Evolutionary conservation across 2,888 invertebrate species (phyloP), one percentile per base, ranked within the genome.

Genomic region (Chromoteleia sp.): DNA sequence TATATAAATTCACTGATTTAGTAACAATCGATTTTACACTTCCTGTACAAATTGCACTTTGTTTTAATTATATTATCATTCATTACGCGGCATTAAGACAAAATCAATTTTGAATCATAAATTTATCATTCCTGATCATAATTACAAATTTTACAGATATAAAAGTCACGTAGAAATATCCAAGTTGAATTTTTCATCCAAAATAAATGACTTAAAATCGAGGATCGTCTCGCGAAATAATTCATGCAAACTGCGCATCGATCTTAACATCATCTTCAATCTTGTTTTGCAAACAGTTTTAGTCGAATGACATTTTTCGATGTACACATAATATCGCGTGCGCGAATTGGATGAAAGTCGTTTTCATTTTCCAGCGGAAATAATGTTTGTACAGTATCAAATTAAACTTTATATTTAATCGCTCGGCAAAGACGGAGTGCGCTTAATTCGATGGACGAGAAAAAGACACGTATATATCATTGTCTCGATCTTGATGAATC

Each of bases 401-500:
- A 52, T 52, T 29, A 56, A 19, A 56, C 12, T 7, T 29, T 36
- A 56, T 56, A 15, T 33, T 25, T 17, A 21, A 0, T 14, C 39
- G n/a, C 14, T 12, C 1, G n/a, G 3, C 21, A 17, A 21, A 58
- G 4, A 19, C 5, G 25, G 19, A 1, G 4, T 19, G 5, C 12
- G 14, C 21, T 48, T 48, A 48, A 63, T 36, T 63, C 15, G 61
- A 56, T 21, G 41, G 21, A 63, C 21, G 30, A 17, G 33, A 7
- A 30, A 33, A 59, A 59, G 59, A 43, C 43, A 43, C 30, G 39
- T 12, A 50, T 70, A 58, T 39, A 70, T 70, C 70, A 70, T 25
- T 48, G 48, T 25, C 59, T 43, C 39, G 39, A 59, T 50, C 48
- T 50, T 58, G 58, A 59, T 67, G 67, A 54, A 67, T 67, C 29